A percentile compares a stretch with the other conserved stretches of the same genome.
Evolutionary conservation across 2,888 invertebrate genomes (phyloP).

Genomic region (Trilocha varians): DNA sequence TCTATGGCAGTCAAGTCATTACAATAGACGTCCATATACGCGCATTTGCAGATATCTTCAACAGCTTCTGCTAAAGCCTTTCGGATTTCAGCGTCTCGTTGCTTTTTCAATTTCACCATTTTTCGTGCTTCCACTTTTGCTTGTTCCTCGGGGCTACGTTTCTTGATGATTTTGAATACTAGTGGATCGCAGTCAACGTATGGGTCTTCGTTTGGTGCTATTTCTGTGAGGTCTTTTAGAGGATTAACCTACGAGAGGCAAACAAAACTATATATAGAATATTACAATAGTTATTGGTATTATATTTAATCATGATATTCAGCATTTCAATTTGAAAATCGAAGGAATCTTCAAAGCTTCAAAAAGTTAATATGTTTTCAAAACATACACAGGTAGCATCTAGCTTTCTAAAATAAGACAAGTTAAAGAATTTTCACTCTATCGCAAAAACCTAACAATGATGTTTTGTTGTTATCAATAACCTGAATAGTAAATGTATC

Average conservation of each 20-base stretch:
- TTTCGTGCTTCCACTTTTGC: constrained; percentile 69
- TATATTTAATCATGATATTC: too few relatives aligned
- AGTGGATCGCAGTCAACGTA: constrained; percentile 80
- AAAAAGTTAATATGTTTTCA: too few relatives aligned
- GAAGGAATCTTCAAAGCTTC: too few relatives aligned
- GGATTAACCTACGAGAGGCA: constrained; percentile 66
- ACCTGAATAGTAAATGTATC: constrained; percentile 77
- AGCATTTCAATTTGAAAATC: too few relatives aligned
- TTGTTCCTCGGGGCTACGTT: constrained; percentile 68
- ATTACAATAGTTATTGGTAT: too few relatives aligned
- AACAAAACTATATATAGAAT: too few relatives aligned
- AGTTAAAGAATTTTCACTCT: too few relatives aligned
- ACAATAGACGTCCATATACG: constrained; percentile 66
- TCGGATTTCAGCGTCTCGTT: constrained; percentile 65
- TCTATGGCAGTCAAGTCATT: constrained; percentile 61
- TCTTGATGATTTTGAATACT: constrained; percentile 77
- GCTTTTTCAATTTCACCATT: constrained; percentile 70
- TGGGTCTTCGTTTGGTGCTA: constrained; percentile 76
- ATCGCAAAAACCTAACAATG: not conserved
- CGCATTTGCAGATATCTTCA: constrained; percentile 63
- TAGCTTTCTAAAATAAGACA: too few relatives aligned
- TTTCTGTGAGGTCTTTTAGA: constrained; percentile 72
- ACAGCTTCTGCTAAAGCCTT: constrained; percentile 60
- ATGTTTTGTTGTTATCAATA: constrained; percentile 7
- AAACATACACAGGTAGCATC: too few relatives aligned